These are phyloP conservation scores for Diorhabda elongata DNA, from an alignment of 1,140 invertebrate genomes.

Conservation along the genomic window DNA sequence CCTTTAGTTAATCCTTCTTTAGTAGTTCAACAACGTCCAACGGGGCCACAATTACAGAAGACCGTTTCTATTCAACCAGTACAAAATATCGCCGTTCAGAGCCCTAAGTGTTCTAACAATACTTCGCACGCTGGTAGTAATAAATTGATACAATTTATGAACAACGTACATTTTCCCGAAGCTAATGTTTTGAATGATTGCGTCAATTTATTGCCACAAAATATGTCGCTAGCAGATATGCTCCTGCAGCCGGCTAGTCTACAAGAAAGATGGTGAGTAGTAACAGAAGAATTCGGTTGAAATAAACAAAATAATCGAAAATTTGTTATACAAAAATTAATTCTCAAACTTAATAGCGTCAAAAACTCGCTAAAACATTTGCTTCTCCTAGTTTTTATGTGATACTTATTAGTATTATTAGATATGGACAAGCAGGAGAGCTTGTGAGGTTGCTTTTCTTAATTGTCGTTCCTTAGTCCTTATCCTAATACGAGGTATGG, in stretches of 20 bases:
- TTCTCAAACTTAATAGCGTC: too few species aligned
- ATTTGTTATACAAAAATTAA: too few species aligned
- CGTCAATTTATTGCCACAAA: conserved; percentile 43
- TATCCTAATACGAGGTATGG: too few species aligned
- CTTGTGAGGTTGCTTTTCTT: too few species aligned
- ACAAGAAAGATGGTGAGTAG: conserved; percentile 36
- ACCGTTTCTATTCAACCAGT: not conserved
- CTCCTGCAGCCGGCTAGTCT: conserved; percentile 37
- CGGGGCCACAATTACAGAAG: conserved; percentile 5
- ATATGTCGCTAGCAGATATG: conserved; percentile 46
- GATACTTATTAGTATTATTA: too few species aligned
- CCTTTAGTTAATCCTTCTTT: conserved; percentile 15
- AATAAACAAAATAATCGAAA: too few species aligned
- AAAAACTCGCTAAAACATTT: too few species aligned
- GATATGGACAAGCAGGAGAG: too few species aligned
- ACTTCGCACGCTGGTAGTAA: conserved; percentile 18
- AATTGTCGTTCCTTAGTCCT: too few species aligned
- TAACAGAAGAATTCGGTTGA: not conserved
- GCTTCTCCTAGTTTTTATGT: too few species aligned
- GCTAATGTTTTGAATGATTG: conserved; percentile 43
- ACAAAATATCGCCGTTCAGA: not conserved
- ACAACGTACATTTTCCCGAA: conserved; percentile 54
- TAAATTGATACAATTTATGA: conserved; percentile 52
- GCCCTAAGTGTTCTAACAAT: conserved; percentile 2
- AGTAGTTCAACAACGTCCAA: conserved; percentile 7